These are phyloP conservation scores for Thumatha senex DNA, from an alignment of 2,888 invertebrate genomes.

Conservation along the genomic window DNA sequence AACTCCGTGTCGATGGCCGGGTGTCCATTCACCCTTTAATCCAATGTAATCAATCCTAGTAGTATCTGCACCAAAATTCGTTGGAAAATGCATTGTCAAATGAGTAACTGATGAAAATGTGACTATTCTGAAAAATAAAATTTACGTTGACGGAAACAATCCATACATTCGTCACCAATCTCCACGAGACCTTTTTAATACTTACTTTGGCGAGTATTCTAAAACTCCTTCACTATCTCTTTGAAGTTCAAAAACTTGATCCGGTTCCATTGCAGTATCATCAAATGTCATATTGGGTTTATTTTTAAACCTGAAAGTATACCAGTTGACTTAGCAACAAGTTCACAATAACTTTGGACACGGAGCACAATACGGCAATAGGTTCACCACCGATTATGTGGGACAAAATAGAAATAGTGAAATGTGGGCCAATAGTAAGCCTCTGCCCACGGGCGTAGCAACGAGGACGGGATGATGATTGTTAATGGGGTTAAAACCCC, in stretches of 20 bases:
- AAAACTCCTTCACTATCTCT: slow-evolving; percentile 90
- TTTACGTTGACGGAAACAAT: neutral
- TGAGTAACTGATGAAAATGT: slow-evolving; percentile 96
- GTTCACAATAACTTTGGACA: too few species aligned
- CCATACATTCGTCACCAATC: too few species aligned
- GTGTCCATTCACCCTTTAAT: slow-evolving; percentile 95
- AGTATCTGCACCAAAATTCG: slow-evolving; percentile 93
- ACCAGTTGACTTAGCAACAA: too few species aligned
- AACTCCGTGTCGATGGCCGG: slow-evolving; percentile 93
- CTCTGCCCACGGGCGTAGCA: too few species aligned
- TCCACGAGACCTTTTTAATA: neutral
- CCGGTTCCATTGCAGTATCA: slow-evolving; percentile 88
- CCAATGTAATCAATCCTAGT: slow-evolving; percentile 97
- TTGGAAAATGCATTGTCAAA: slow-evolving; percentile 94
- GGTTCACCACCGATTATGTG: too few species aligned
- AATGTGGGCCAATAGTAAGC: too few species aligned
- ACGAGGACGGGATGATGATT: too few species aligned
- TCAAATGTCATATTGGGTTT: slow-evolving; percentile 97
- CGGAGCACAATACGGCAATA: too few species aligned
- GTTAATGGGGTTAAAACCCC: too few species aligned
- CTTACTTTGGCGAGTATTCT: slow-evolving; percentile 96
- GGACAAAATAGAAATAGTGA: too few species aligned
- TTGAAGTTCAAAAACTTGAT: slow-evolving; percentile 95
- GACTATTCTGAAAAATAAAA: slow-evolving; percentile 88
- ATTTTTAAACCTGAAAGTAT: slow-evolving; percentile 91